Conservation (phyloP, 2,888 invertebrate species). For the Phorcus lineatus region DNA sequence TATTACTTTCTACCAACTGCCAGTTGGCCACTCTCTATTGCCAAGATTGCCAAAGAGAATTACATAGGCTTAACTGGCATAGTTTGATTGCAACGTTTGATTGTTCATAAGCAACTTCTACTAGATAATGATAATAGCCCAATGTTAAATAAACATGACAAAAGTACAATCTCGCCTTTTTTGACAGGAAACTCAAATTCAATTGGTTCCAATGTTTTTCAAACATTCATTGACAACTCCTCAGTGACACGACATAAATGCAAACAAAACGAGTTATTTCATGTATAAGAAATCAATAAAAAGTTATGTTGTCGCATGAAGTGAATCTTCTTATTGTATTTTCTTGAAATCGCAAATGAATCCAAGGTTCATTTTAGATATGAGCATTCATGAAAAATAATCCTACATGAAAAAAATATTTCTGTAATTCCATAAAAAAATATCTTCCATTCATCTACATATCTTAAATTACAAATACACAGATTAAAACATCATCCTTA, state of each 20-base stretch:
- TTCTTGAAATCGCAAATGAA: background rate
- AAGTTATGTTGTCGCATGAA: background rate
- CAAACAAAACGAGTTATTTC: background rate
- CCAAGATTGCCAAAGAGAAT: no score
- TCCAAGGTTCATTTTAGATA: background rate
- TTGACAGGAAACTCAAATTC: no score
- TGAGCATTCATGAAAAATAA: background rate
- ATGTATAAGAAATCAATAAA: background rate
- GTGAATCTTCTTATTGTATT: background rate
- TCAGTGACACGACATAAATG: background rate
- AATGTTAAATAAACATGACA: no score
- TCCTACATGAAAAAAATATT: background rate
- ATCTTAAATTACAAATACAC: background rate
- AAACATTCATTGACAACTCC: no score
- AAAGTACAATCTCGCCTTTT: no score
- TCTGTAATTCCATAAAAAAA: background rate
- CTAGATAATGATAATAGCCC: no score
- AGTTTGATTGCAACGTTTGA: no score
- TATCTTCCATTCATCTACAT: background rate
- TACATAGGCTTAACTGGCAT: no score
- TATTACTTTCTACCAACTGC: no score
- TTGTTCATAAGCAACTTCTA: no score
- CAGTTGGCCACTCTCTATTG: no score
- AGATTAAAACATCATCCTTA: background rate
- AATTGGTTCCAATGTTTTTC: no score